Evolutionary conservation across 2,888 invertebrate species (phyloP).

Genomic region (Rosalia funebris): DNA sequence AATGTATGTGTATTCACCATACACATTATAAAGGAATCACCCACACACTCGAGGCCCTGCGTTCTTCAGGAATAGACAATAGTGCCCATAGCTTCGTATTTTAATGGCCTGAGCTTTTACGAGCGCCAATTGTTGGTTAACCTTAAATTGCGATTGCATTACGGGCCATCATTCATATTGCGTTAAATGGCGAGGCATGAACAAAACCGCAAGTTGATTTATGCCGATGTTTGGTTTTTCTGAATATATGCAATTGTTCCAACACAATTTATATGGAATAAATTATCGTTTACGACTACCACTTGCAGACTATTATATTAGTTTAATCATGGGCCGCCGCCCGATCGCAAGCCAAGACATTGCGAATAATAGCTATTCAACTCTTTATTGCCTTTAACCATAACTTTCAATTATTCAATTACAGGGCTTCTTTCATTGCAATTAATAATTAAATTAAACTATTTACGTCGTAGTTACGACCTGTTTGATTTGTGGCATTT

Average conservation of each 20-base stretch:
- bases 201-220: constrained; percentile 45
- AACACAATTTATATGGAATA: constrained; percentile 45
- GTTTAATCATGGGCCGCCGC: constrained; percentile 39
- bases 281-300: constrained; percentile 46
- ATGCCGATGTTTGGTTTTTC: constrained; percentile 44
- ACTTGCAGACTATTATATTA: constrained; percentile 45
- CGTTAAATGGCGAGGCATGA: constrained; percentile 38
- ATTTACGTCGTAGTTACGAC: constrained; percentile 11
- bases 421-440: constrained; percentile 18
- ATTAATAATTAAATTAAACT: constrained; percentile 28
- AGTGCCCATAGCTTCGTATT: too few relatives aligned
- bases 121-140: constrained; percentile 34
- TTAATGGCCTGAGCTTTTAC: constrained; percentile 28
- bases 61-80: too few relatives aligned
- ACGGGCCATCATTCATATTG: constrained; percentile 38
- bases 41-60: too few relatives aligned
- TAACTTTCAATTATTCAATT: constrained; percentile 44
- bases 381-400: constrained; percentile 37
- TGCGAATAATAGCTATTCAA: constrained; percentile 41
- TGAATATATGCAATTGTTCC: constrained; percentile 45
- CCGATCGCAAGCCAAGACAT: constrained; percentile 36
- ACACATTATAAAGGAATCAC: too few relatives aligned
- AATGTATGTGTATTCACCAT: too few relatives aligned
- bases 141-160: constrained; percentile 44
- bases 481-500: neutral